Evolutionary conservation across 2,888 invertebrate genomes (phyloP), one percentile per base, ranked within the genome.

Genomic region (Pecten maximus): DNA sequence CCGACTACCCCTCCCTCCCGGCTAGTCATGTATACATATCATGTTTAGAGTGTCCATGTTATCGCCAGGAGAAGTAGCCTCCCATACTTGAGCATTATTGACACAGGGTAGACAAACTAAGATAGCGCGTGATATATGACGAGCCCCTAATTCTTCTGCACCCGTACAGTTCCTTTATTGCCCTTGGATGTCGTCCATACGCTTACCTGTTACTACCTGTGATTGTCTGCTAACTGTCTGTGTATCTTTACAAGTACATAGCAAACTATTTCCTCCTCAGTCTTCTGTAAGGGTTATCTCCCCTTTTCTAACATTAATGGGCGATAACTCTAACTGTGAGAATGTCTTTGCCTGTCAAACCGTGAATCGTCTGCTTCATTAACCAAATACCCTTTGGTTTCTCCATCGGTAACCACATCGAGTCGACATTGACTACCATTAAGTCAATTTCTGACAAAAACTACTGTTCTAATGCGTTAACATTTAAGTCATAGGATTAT

Each of bases 21-120:
- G 3, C 28, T n/a, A 4, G 15, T 1, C 35, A 2, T 35, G 8
- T 74, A 12, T 35, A 15, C 12, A 35, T 74, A 74, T 74, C 74
- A 74, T 74, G 74, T 74, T 74, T 35, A 74, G 74, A 10, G 74
- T 74, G 74, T 74, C 23, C 74, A 74, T 74, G 74, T 74, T 74
- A 74, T 74, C 74, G 10, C 74, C 74, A 74, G 74, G 28, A 74
- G 12, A 74, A 74, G 74, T 74, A 74, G 74, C 23, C 74, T 74
- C 74, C 74, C 74, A 28, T 74, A 74, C 74, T 74, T 74, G 74
- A 74, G 44, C 2, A 35, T 1, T 74, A 28, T 74, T 28, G 35
- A 74, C 74, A 74, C 74, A 74, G 8, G 74, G 35, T 35, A 74
- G 74, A 35, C 74, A 28, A 0, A 2, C 23, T 10, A 6, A 28